Evolutionary conservation across 2,888 invertebrate genomes (phyloP).

Genomic region (Drosophila eohydei): DNA sequence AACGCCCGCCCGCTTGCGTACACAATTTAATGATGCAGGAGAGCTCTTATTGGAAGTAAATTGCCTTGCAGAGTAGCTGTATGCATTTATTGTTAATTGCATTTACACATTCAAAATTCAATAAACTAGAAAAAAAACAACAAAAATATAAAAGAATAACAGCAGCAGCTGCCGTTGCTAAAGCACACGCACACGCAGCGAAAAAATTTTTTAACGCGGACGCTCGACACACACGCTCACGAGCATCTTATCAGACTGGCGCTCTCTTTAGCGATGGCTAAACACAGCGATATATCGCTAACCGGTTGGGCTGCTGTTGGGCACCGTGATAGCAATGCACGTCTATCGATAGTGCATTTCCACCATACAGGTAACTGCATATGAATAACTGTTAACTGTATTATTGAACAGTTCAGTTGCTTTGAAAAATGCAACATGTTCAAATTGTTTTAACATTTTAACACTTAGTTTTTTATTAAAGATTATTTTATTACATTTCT

Average conservation of each 20-base stretch:
- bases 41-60: slow-evolving; percentile 49
- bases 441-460: no score
- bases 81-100: slow-evolving; percentile 30
- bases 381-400: background rate
- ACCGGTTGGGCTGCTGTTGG: background rate
- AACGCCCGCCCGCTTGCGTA: slow-evolving; percentile 56
- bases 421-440: background rate
- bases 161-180: slow-evolving; percentile 52
- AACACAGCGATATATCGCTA: slow-evolving; percentile 32
- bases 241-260: slow-evolving; percentile 64
- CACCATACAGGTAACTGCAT: background rate
- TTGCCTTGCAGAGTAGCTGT: slow-evolving; percentile 29
- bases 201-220: slow-evolving; percentile 53
- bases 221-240: slow-evolving; percentile 63
- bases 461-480: no score
- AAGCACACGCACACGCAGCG: slow-evolving; percentile 61
- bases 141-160: slow-evolving; percentile 41
- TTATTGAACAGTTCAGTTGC: background rate
- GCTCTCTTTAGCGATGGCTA: slow-evolving; percentile 46
- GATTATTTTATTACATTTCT: no score
- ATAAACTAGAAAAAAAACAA: slow-evolving; percentile 54
- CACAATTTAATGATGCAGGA: slow-evolving; percentile 33
- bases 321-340: slow-evolving; percentile 5
- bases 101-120: slow-evolving; percentile 46
- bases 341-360: slow-evolving; percentile 25